These are phyloP conservation scores for Embiotoca jacksoni DNA, from an alignment of 2,113 vertebrate genomes.

Conservation along the genomic window DNA sequence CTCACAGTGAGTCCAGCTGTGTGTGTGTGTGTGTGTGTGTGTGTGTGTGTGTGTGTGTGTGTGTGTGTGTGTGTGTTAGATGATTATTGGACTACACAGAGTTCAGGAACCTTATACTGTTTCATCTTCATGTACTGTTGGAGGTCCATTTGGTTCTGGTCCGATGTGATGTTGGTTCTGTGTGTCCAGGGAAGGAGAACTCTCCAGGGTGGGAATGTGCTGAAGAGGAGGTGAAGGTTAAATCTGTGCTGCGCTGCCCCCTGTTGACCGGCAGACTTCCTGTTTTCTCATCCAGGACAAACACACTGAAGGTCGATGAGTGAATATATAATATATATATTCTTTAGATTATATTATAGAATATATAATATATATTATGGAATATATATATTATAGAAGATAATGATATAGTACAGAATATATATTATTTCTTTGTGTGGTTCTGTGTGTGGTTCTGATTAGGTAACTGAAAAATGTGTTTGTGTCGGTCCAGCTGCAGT, in stretches of 20 bases:
- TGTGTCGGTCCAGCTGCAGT: constrained; percentile 35
- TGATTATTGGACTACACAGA: no score
- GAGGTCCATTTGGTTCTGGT: no score
- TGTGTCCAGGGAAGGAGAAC: constrained; percentile 54
- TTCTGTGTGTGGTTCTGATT: background rate
- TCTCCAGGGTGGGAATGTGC: constrained; percentile 40
- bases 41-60: background rate
- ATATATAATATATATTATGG: no score
- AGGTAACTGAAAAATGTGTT: background rate
- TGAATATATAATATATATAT: no score
- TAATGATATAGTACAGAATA: no score
- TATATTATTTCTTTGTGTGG: no score
- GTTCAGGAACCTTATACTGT: no score
- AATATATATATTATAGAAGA: no score
- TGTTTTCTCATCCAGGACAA: constrained; percentile 16
- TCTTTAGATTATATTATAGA: no score
- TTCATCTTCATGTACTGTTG: no score
- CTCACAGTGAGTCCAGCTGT: constrained; percentile 34
- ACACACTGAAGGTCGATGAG: constrained; percentile 28
- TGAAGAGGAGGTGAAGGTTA: constrained; percentile 43
- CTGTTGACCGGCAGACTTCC: constrained; percentile 50
- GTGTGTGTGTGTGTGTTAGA: background rate
- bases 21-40: no score
- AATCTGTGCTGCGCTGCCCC: constrained; percentile 24
- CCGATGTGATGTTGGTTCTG: no score